Conservation (phyloP, 2,888 invertebrate genomes). For the Drosophila mulleri region DNA sequence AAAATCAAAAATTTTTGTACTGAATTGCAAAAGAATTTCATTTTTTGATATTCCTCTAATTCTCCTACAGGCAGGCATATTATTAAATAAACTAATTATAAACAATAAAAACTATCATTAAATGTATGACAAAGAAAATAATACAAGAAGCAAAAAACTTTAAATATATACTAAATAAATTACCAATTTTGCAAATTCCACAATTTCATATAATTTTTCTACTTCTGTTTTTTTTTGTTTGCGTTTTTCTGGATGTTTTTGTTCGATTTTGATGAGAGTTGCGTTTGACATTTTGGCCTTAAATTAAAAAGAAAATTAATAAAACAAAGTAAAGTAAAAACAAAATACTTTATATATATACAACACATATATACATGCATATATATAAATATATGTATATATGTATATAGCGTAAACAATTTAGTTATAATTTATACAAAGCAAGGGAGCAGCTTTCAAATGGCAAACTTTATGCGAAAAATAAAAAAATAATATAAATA, state of each 20-base stretch:
- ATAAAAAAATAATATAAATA: not conserved
- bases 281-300: conserved; percentile 82
- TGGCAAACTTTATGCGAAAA: conserved; percentile 40
- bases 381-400: conserved; percentile 27
- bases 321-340: conserved; percentile 38
- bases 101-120: conserved; percentile 53
- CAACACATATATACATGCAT: conserved; percentile 48
- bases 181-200: conserved; percentile 73
- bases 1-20: conserved; percentile 39
- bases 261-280: not conserved
- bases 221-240: conserved; percentile 8
- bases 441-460: conserved; percentile 75
- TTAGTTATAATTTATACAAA: conserved; percentile 75
- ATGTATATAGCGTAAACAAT: conserved; percentile 52
- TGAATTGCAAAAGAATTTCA: conserved; percentile 55
- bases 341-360: conserved; percentile 63
- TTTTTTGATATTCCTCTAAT: conserved; percentile 2
- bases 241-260: not conserved
- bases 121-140: conserved; percentile 46
- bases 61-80: conserved; percentile 50
- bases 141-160: conserved; percentile 20
- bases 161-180: conserved; percentile 57
- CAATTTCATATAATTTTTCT: conserved; percentile 8
- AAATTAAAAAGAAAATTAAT: conserved; percentile 51
- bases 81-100: conserved; percentile 58